phyloP scores from a whole-genome alignment of 2,113 vertebrate species.

The Rynchops niger region DNA sequence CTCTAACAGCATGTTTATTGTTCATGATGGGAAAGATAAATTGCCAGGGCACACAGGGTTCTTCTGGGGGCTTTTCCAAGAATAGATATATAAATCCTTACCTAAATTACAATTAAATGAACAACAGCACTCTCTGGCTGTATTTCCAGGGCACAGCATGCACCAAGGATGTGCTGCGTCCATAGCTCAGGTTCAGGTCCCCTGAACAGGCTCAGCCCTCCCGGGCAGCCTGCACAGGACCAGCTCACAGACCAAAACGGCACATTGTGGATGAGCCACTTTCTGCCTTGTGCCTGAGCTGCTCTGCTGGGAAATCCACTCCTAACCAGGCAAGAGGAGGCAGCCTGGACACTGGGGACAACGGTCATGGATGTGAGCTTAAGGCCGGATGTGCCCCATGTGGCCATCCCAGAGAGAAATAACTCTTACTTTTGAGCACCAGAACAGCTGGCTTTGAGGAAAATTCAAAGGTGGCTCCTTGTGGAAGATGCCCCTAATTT shows the following conservation, averaged over 20 bases:
- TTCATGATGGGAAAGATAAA: not conserved
- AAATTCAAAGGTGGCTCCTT: not conserved
- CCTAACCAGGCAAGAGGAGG: not conserved
- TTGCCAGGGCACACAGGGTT: not conserved
- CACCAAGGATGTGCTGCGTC: not conserved
- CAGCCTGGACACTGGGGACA: not conserved
- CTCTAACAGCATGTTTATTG: not conserved
- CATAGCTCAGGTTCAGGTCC: not conserved
- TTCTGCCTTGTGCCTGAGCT: not conserved
- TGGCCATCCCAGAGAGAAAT: not conserved
- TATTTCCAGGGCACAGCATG: constrained; percentile 36
- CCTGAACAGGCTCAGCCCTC: not conserved
- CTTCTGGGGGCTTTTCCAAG: not conserved
- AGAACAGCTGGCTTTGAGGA: not conserved
- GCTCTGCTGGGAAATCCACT: not conserved
- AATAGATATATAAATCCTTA: constrained; percentile 1
- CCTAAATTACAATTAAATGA: constrained; percentile 35
- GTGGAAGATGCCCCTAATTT: not conserved
- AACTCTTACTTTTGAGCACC: not conserved
- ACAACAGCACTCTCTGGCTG: constrained; percentile 64
- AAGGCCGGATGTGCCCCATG: not conserved
- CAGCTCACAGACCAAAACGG: not conserved
- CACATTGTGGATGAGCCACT: not conserved
- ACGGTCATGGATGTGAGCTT: not conserved
- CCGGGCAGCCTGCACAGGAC: not conserved